These are phyloP conservation scores for Brachyalestes nurse DNA, from an alignment of 2,797 vertebrate species.

Conservation along the genomic window DNA sequence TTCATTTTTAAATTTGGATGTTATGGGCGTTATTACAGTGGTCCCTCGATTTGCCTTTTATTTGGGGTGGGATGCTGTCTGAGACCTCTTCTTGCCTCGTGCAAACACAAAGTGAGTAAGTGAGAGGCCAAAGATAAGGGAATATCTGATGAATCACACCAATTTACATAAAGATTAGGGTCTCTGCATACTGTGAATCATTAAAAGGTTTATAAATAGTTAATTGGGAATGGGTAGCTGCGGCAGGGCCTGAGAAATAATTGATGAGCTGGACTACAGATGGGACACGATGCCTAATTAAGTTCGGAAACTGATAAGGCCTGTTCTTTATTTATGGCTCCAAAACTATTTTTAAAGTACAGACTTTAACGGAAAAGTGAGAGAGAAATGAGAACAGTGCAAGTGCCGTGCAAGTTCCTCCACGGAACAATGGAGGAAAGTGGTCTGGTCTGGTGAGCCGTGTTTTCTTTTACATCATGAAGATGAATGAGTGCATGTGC, in stretches of 20 bases:
- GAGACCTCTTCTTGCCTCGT: conserved; percentile 2
- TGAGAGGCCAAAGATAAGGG: conserved; percentile 51
- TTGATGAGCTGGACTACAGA: conserved; percentile 75
- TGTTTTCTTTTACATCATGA: no score
- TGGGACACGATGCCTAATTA: conserved; percentile 72
- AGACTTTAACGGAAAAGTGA: not conserved
- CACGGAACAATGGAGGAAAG: no score
- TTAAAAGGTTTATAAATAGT: conserved; percentile 75
- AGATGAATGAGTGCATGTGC: no score
- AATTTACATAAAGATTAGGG: conserved; percentile 70
- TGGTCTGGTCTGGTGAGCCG: no score
- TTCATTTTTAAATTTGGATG: conserved; percentile 8
- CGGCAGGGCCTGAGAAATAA: conserved; percentile 73
- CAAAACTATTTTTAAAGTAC: conserved; percentile 30
- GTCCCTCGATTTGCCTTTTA: not conserved
- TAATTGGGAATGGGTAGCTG: conserved; percentile 69
- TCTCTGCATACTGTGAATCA: conserved; percentile 71
- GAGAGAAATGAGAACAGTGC: not conserved
- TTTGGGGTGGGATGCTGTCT: conserved; percentile 17
- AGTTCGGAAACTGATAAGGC: conserved; percentile 64
- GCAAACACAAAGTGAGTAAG: conserved; percentile 37
- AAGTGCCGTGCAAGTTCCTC: not conserved
- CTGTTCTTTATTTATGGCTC: conserved; percentile 58
- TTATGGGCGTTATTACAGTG: not conserved
- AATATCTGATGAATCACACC: conserved; percentile 59